Percentiles rank a stretch among this genome's conserved stretches.
Conservation (phyloP, 2,113 vertebrate genomes). For the Rissa tridactyla region DNA sequence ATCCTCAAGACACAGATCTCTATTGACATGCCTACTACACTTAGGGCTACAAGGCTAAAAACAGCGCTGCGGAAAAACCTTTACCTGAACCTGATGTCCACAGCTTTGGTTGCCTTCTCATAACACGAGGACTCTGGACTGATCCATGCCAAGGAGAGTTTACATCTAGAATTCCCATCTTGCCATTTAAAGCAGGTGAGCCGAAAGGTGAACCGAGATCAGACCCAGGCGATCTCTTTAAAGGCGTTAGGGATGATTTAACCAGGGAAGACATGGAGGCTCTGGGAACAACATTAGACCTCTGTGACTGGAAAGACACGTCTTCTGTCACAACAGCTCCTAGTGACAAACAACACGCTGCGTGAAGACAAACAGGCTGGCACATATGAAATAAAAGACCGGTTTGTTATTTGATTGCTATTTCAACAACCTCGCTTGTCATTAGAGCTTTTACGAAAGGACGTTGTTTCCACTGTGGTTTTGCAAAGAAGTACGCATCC, state of each 20-base stretch:
- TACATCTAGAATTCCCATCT: conserved; percentile 72
- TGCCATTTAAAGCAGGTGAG: conserved; percentile 74
- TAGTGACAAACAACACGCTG: conserved; percentile 46
- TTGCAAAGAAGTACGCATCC: not conserved
- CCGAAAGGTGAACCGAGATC: conserved; percentile 80
- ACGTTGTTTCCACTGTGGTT: not conserved
- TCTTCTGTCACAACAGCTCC: conserved; percentile 74
- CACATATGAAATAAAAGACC: not conserved
- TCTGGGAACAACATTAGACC: conserved; percentile 54
- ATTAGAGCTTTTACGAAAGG: not conserved
- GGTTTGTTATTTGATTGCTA: not conserved
- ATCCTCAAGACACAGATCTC: not conserved
- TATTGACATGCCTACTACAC: not conserved
- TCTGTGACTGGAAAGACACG: conserved; percentile 70
- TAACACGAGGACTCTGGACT: conserved; percentile 80
- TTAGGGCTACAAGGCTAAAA: not conserved
- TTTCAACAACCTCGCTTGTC: not conserved
- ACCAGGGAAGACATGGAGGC: conserved; percentile 76
- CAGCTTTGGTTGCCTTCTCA: conserved; percentile 84
- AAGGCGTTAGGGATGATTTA: conserved; percentile 70
- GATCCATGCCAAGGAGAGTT: conserved; percentile 80
- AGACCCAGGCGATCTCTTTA: conserved; percentile 73
- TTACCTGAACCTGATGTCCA: conserved; percentile 88
- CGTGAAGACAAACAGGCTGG: not conserved
- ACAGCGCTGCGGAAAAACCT: not conserved